Conservation (phyloP, 2,888 invertebrate genomes). For the Dorcus hopei region DNA sequence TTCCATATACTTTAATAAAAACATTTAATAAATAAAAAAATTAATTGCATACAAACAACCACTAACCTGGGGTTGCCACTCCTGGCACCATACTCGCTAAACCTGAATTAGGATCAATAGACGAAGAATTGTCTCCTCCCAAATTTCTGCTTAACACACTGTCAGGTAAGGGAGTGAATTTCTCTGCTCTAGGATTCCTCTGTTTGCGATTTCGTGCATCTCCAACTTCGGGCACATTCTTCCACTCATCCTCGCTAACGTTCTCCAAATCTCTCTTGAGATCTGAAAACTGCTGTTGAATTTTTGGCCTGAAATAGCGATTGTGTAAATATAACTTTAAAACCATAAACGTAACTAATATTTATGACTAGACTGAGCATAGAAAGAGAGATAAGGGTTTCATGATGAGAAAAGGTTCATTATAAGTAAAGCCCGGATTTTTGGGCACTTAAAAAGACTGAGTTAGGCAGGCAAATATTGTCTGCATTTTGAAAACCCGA, state of each 20-base stretch:
- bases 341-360: no score
- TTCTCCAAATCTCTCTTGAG: slow-evolving; percentile 81
- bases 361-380: no score
- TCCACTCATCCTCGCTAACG: slow-evolving; percentile 93
- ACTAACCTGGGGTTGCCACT: slow-evolving; percentile 69
- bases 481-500: no score
- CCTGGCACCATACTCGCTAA: slow-evolving; percentile 86
- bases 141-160: slow-evolving; percentile 85
- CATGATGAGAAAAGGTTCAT: no score
- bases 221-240: slow-evolving; percentile 97
- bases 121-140: slow-evolving; percentile 74
- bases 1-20: neutral
- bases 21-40: neutral
- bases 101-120: slow-evolving; percentile 83
- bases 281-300: slow-evolving; percentile 99
- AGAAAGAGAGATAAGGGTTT: neutral
- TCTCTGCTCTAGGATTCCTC: slow-evolving; percentile 91
- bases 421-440: no score
- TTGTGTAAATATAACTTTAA: no score
- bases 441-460: no score
- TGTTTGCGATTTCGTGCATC: slow-evolving; percentile 96
- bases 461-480: no score
- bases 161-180: slow-evolving; percentile 96
- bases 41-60: slow-evolving; percentile 27
- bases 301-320: slow-evolving; percentile 72